Percentiles rank a stretch among this genome's conserved stretches.
Conservation (phyloP, 1,140 invertebrate genomes). For the Pseudoatta argentina region DNA sequence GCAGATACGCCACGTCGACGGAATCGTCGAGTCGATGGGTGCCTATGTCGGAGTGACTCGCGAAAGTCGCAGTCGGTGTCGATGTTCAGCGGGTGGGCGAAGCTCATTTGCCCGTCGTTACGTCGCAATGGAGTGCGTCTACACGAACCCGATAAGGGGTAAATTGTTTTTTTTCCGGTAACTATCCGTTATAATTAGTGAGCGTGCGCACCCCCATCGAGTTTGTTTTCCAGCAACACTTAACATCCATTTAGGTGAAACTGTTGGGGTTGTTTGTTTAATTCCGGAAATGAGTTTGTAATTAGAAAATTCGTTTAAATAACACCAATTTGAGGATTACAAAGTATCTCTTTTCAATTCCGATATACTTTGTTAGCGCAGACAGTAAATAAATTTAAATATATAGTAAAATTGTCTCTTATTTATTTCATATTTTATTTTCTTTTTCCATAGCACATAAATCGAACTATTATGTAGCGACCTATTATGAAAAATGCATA, state of each 20-base stretch:
- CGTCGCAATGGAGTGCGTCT: neutral
- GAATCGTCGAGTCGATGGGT: conserved; percentile 57
- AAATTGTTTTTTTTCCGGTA: conserved; percentile 66
- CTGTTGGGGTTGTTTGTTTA: conserved; percentile 15
- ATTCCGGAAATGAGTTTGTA: conserved; percentile 4
- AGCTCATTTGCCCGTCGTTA: conserved; percentile 71
- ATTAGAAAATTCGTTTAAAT: conserved; percentile 17
- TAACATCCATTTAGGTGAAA: neutral
- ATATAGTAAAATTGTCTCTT: neutral
- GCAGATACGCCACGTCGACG: conserved; percentile 72
- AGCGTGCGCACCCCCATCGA: neutral
- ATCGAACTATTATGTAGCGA: neutral
- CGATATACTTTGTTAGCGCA: neutral
- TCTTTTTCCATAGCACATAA: neutral
- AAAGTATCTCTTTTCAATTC: neutral
- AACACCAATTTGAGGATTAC: neutral
- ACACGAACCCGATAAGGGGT: conserved; percentile 46
- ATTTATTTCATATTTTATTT: conserved; percentile 9
- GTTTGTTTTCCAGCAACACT: conserved; percentile 21
- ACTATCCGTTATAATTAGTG: conserved; percentile 47
- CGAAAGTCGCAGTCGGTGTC: conserved; percentile 57
- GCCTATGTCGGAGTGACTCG: conserved; percentile 35
- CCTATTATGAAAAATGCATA: neutral
- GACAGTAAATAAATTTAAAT: neutral
- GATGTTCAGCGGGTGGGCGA: conserved; percentile 58